Evolutionary conservation across 1,140 invertebrate species (phyloP), one percentile per base, ranked within the genome.

Genomic region (Aphaenogaster rudis): DNA sequence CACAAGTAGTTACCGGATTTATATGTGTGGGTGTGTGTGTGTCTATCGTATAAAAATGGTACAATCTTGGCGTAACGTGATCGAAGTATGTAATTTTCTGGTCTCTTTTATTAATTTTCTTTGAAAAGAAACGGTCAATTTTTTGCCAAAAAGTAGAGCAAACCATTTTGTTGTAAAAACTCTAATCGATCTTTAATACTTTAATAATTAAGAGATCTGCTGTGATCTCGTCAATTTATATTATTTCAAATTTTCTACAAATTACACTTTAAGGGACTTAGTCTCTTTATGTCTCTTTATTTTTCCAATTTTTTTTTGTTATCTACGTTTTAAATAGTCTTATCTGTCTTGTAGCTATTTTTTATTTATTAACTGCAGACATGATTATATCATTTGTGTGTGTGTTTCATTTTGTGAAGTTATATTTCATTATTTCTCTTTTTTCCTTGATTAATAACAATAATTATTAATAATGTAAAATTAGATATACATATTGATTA

Each of bases 21-120:
- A 63, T 0, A 6, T 57, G 8, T 45, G 21, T 42, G 61, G n/a
- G n/a, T 67, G 5, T 48, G 42, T 45, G 66, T 48, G 45, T 17
- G 42, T 17, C 21, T 69, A 50, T 50, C 0, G 39, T 42, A 42
- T 11, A 81, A 81, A 59, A 81, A 80, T 80, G 3, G 7, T 61
- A 61, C 57, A 42, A 50, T 33, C 64, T 42, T 57, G 21, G 13
- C 64, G 13, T 67, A 42, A 54, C 63, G 33, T 45, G 50, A 69
- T 81, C 66, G 2, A 50, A 81, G 39, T 54, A n/a, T 36, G n/a
- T 80, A 54, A 64, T 79, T 48, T 81, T 69, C 64, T 11, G 52
- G 9, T 48, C 33, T 28, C 42, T 67, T 80, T 81, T 81, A 81
- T 81, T 81, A 69, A 69, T 69, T 81, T 81, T 28, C 21, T 4